A percentile compares a stretch with the other conserved stretches of the same genome.
Evolutionary conservation across 1,140 invertebrate species (phyloP).

Genomic region (Pogonomyrmex californicus): DNA sequence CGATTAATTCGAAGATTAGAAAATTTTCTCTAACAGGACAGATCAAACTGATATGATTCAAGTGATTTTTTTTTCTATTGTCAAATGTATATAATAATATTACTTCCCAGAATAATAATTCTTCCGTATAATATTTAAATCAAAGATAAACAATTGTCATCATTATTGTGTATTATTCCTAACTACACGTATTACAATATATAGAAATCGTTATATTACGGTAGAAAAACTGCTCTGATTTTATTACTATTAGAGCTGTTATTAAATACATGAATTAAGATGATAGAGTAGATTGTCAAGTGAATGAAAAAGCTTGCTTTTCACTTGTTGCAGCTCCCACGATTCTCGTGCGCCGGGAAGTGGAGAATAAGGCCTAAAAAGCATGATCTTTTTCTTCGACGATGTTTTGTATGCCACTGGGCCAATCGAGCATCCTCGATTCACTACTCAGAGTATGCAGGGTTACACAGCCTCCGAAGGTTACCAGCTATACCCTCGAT

Average conservation of each 20-base stretch:
- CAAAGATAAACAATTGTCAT: neutral
- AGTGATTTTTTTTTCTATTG: neutral
- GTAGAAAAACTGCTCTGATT: neutral
- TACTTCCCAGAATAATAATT: neutral
- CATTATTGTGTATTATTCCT: neutral
- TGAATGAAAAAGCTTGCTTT: constrained; percentile 71
- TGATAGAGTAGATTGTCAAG: constrained; percentile 47
- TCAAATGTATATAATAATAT: neutral
- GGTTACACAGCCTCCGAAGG: constrained; percentile 63
- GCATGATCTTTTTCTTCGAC: constrained; percentile 77
- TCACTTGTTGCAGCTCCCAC: constrained; percentile 57
- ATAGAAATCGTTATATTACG: neutral
- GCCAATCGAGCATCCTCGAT: constrained; percentile 83
- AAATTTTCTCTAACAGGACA: neutral
- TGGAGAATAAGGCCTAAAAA: constrained; percentile 86
- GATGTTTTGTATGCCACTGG: constrained; percentile 85
- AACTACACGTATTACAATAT: neutral
- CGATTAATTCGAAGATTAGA: neutral
- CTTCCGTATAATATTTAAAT: neutral
- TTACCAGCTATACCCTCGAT: constrained; percentile 33
- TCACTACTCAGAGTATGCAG: constrained; percentile 62
- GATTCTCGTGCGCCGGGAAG: constrained; percentile 76
- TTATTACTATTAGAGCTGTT: neutral
- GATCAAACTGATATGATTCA: neutral
- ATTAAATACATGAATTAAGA: constrained; percentile 44